These are phyloP conservation scores for Tenthredo livida DNA, from an alignment of 2,888 invertebrate genomes.

Conservation along the genomic window DNA sequence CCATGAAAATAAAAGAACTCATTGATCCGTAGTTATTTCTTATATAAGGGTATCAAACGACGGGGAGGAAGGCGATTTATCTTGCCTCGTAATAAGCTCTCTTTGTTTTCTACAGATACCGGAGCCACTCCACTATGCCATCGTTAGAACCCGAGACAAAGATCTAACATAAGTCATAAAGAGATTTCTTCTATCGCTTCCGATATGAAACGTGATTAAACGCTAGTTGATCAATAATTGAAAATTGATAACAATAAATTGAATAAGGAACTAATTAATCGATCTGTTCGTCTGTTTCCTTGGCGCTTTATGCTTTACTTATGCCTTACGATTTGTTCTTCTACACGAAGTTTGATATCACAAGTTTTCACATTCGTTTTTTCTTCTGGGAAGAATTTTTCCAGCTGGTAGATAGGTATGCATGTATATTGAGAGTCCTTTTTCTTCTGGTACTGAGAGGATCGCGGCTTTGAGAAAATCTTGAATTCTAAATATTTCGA, in stretches of 20 bases:
- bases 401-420: not conserved
- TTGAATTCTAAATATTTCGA: constrained; percentile 49
- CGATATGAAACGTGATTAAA: not conserved
- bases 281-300: not conserved
- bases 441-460: constrained; percentile 2
- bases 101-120: not conserved
- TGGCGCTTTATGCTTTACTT: too few relatives aligned
- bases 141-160: not conserved
- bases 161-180: not conserved
- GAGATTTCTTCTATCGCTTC: not conserved
- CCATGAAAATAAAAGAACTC: not conserved
- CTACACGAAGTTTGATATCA: not conserved
- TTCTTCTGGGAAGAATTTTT: not conserved
- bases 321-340: not conserved
- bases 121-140: not conserved
- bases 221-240: not conserved
- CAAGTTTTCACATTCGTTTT: not conserved
- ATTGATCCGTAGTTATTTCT: not conserved
- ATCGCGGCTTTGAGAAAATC: constrained; percentile 41
- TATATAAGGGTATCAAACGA: constrained; percentile 2
- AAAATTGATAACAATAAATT: not conserved
- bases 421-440: constrained; percentile 9
- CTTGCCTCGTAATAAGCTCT: constrained; percentile 21
- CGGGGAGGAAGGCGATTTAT: not conserved
- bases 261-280: not conserved